Conservation (phyloP, 2,113 vertebrate species). For the Vulpes ferrilata region DNA sequence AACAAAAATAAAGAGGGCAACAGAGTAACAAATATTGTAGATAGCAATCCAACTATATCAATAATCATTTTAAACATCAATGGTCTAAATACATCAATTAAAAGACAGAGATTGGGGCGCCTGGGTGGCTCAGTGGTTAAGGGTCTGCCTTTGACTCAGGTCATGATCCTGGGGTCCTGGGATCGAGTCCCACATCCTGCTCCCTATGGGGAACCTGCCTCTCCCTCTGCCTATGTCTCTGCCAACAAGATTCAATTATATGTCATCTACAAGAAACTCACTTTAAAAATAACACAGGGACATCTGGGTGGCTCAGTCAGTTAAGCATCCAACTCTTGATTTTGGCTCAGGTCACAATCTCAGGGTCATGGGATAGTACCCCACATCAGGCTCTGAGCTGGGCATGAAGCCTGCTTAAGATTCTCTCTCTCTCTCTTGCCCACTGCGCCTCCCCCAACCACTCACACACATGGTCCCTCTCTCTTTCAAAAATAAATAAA, state of each 20-base stretch:
- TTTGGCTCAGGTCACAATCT: background rate
- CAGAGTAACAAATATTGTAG: background rate
- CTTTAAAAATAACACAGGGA: background rate
- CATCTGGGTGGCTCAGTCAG: background rate
- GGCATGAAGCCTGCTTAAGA: background rate
- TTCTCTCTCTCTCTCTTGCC: background rate
- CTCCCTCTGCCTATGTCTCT: too few relatives aligned
- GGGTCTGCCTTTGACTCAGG: too few relatives aligned
- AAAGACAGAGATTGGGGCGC: background rate
- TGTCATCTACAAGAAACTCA: background rate
- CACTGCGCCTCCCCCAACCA: background rate
- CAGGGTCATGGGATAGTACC: background rate
- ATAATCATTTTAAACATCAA: constrained; percentile 27
- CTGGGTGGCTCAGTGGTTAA: too few relatives aligned
- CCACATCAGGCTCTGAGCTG: background rate
- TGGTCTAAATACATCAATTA: background rate
- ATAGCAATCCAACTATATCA: background rate
- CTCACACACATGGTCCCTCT: background rate
- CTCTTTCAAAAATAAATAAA: background rate
- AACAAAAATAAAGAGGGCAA: background rate
- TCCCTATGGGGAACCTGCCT: too few relatives aligned
- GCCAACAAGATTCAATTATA: background rate
- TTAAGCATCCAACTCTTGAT: background rate
- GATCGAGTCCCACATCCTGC: too few relatives aligned
- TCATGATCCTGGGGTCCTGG: too few relatives aligned